Base-by-base conservation (phyloP, 2,797 vertebrate genomes). In the Aldrovandia affinis region DNA sequence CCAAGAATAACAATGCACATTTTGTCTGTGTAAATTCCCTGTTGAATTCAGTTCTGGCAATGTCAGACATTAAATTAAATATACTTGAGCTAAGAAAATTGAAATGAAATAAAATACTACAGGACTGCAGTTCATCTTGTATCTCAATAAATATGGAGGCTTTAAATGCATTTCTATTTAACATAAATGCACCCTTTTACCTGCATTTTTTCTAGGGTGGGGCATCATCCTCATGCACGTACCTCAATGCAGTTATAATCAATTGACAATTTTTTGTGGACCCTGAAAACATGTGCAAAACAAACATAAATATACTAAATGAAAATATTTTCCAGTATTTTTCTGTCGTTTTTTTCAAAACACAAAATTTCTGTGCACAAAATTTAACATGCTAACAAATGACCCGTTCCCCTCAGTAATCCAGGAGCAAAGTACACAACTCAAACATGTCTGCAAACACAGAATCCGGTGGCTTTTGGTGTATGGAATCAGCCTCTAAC, bases 371-470 rank as follows among this genome's bases (percentile, higher is more conserved):
- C 70, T 36, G 6, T 44, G 42, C 9, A 25, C 73, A 77, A 77
- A 44, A n/a, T 7, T 77, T 18, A 77, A 47, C 7, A 14, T n/a
- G 9, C 42, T 25, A n/a, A 77, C 47, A n/a, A 77, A 47, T 25
- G 14, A 42, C 12, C 39, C 9, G 73, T 18, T 77, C 42, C 42
- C 73, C 42, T 1, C n/a, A 47, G 39, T 14, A 77, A 25, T 77
- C 73, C 39, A 44, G 73, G 12, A 77, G 42, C 73, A n/a, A 44
- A 47, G 73, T 44, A 77, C 20, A 47, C 73, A 77, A 47, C 73
- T 44, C 73, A 77, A 77, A 47, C 73, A 77, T n/a, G n/a, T 77
- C 39, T 42, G 42, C 47, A 44, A 77, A 77, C 42, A 47, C 39
- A 6, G 39, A 77, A 47, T 47, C 7, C 42, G 0, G 20, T 42